These are phyloP conservation scores for Unio pictorum DNA, from an alignment of 2,888 invertebrate species.

Conservation along the genomic window DNA sequence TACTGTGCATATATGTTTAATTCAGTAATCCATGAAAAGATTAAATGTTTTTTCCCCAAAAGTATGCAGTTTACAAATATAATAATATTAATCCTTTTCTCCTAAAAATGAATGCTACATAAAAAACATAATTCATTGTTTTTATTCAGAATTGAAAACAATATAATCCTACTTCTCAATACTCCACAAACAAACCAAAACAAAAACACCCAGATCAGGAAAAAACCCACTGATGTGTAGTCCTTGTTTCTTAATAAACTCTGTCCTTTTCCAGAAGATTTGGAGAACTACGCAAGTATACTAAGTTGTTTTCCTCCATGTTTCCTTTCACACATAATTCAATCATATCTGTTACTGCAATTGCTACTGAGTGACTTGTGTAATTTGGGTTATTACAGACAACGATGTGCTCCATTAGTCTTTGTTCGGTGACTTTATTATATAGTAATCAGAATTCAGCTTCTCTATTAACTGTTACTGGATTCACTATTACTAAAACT, in stretches of 20 bases:
- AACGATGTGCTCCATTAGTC: constrained; percentile 3
- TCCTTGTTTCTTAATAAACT: no score
- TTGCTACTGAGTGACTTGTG: background rate
- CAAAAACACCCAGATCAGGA: background rate
- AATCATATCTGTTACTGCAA: background rate
- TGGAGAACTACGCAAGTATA: background rate
- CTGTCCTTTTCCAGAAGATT: constrained; percentile 2
- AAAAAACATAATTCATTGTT: no score
- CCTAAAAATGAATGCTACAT: no score
- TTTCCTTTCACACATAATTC: background rate
- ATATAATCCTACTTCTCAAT: background rate
- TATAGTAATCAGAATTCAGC: constrained; percentile 4
- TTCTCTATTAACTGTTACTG: constrained; percentile 8
- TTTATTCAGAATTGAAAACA: no score
- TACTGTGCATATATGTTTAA: no score
- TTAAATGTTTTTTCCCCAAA: no score
- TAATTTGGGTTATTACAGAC: constrained; percentile 1
- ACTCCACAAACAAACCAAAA: background rate
- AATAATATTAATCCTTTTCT: no score
- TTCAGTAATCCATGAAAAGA: no score
- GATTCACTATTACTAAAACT: constrained; percentile 4
- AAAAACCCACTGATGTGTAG: background rate
- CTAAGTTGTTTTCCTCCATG: background rate
- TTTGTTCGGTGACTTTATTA: constrained; percentile 3
- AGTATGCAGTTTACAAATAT: no score